Evolutionary conservation across 2,113 vertebrate genomes (phyloP).

Genomic region (Brachionichthys hirsutus): DNA sequence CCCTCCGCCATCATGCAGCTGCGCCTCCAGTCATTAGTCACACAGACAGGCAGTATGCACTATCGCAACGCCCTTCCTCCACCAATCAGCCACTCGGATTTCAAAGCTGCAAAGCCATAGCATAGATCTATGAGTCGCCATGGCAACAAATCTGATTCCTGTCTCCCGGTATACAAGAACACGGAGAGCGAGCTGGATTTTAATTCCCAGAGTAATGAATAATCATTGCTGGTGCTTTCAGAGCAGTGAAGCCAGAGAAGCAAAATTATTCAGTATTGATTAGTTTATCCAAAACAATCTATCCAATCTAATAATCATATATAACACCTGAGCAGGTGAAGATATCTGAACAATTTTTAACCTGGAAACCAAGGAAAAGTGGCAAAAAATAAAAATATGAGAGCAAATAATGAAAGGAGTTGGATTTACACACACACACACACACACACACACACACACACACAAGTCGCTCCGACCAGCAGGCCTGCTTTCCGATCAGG

Average conservation of each 20-base stretch:
- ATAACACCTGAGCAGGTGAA: too few species aligned
- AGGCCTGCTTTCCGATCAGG: slow-evolving; percentile 59
- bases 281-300: too few species aligned
- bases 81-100: slow-evolving; percentile 59
- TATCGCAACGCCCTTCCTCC: slow-evolving; percentile 45
- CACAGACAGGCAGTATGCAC: slow-evolving; percentile 51
- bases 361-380: too few species aligned
- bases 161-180: slow-evolving; percentile 38
- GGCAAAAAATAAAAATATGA: slow-evolving; percentile 17
- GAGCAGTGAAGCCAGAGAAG: too few species aligned
- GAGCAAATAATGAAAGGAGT: slow-evolving; percentile 40
- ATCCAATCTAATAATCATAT: too few species aligned
- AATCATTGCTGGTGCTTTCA: background rate
- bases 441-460: slow-evolving; percentile 11
- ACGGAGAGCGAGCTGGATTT: slow-evolving; percentile 48
- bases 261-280: background rate
- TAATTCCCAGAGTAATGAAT: slow-evolving; percentile 36
- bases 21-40: slow-evolving; percentile 68
- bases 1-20: slow-evolving; percentile 57
- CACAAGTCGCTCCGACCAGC: slow-evolving; percentile 32
- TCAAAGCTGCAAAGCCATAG: slow-evolving; percentile 49
- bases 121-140: slow-evolving; percentile 54
- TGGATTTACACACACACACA: slow-evolving; percentile 20
- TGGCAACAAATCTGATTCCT: slow-evolving; percentile 63
- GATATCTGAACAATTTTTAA: too few species aligned